These are phyloP conservation scores for Engystomops pustulosus DNA, from an alignment of 2,113 vertebrate genomes.

Conservation along the genomic window DNA sequence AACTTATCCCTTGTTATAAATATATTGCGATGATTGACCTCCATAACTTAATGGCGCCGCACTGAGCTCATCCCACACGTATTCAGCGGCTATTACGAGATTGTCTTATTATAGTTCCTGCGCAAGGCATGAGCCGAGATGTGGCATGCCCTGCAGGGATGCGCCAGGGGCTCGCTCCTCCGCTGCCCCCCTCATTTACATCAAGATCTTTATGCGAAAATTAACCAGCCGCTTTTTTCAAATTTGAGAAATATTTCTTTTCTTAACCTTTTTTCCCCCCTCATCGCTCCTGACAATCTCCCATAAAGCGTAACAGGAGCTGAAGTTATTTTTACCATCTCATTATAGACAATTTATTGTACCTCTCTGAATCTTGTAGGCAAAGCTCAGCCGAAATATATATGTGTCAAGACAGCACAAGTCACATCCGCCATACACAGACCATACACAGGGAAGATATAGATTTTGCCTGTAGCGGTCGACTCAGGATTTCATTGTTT, in stretches of 20 bases:
- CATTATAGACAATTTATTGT: slow-evolving; percentile 1
- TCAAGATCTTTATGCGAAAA: not conserved
- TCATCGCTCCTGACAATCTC: slow-evolving; percentile 1
- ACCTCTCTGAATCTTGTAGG: slow-evolving; percentile 9
- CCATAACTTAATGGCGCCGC: not conserved
- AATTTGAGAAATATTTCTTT: not conserved
- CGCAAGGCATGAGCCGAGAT: not conserved
- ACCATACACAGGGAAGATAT: not conserved
- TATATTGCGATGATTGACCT: not conserved
- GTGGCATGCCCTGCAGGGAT: not conserved
- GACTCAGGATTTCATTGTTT: slow-evolving; percentile 17
- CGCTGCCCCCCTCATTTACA: not conserved
- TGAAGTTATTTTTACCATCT: slow-evolving; percentile 3
- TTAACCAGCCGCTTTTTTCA: slow-evolving; percentile 1
- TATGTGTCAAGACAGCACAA: not conserved
- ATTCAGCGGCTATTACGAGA: not conserved
- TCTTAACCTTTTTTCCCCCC: not conserved
- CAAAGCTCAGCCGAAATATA: not conserved
- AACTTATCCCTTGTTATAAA: not conserved
- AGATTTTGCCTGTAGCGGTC: not conserved
- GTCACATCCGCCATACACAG: not conserved
- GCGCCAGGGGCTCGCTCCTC: not conserved
- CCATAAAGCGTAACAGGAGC: not conserved
- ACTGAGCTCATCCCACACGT: not conserved
- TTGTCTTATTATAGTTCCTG: not conserved